A percentile compares a stretch with the other conserved stretches of the same genome.
These are phyloP conservation scores for Agrochola litura DNA, from an alignment of 2,888 invertebrate genomes.

Conservation along the genomic window DNA sequence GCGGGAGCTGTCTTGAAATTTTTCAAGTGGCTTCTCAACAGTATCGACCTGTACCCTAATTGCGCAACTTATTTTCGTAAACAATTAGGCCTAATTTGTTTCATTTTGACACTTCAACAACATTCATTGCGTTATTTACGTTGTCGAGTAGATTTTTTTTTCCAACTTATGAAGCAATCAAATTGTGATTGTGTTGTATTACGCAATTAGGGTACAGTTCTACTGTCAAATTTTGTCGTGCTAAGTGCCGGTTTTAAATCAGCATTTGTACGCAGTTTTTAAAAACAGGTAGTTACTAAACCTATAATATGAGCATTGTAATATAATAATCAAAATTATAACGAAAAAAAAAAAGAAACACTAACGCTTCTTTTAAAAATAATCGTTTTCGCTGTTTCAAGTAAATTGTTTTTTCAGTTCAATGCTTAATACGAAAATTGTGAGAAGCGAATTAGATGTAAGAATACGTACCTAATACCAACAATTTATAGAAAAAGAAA, in stretches of 20 bases:
- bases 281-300: neutral
- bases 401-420: neutral
- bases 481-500: neutral
- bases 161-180: too few species aligned
- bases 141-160: too few species aligned
- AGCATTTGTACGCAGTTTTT: neutral
- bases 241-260: neutral
- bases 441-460: neutral
- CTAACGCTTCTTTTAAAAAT: neutral
- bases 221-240: neutral
- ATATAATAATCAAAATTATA: neutral
- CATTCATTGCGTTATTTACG: too few species aligned
- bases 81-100: too few species aligned
- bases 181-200: too few species aligned
- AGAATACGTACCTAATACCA: neutral
- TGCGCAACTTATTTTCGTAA: too few species aligned
- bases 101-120: too few species aligned
- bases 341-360: neutral
- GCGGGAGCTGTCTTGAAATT: slow-evolving; percentile 56
- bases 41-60: neutral
- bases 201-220: too few species aligned
- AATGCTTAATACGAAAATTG: neutral
- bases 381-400: neutral
- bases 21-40: neutral
- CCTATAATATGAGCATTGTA: neutral